A percentile compares a stretch with the other conserved stretches of the same genome.
phyloP scores from a whole-genome alignment of 2,888 invertebrate genomes.

The Pyrrhia umbra region DNA sequence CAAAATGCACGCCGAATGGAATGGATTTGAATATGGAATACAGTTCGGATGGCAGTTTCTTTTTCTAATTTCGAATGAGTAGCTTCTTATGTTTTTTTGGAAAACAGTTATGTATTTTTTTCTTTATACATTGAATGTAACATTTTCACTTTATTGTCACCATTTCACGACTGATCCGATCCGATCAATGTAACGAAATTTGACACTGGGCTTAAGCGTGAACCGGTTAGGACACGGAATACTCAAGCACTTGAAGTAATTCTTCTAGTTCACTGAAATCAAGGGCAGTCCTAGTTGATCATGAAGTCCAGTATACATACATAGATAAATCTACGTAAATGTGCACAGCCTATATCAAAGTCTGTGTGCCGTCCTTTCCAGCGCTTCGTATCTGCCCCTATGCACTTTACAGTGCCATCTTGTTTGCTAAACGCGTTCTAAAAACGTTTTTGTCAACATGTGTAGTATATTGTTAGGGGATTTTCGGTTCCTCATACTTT shows the following conservation, averaged over 20 bases:
- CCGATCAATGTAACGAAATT: no score
- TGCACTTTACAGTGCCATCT: conserved; percentile 61
- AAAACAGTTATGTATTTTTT: not conserved
- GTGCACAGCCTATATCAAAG: conserved; percentile 11
- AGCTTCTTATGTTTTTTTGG: not conserved
- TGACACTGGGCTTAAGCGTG: no score
- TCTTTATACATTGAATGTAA: no score
- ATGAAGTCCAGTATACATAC: no score
- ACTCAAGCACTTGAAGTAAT: no score
- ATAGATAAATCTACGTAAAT: not conserved
- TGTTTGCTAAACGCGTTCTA: conserved; percentile 57
- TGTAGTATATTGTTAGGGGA: conserved; percentile 36
- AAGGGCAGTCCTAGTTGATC: no score
- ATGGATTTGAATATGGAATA: conserved; percentile 9
- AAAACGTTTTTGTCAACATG: conserved; percentile 56
- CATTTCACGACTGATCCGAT: no score
- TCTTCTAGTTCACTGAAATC: no score
- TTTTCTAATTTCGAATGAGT: not conserved
- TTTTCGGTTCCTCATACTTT: conserved; percentile 36
- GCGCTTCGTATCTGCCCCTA: conserved; percentile 51
- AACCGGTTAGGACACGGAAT: no score
- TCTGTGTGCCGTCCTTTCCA: conserved; percentile 62
- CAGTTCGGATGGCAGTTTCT: not conserved
- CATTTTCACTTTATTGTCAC: no score
- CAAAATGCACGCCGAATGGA: not conserved